phyloP scores from a whole-genome alignment of 2,113 vertebrate species.

The Mastomys coucha region DNA sequence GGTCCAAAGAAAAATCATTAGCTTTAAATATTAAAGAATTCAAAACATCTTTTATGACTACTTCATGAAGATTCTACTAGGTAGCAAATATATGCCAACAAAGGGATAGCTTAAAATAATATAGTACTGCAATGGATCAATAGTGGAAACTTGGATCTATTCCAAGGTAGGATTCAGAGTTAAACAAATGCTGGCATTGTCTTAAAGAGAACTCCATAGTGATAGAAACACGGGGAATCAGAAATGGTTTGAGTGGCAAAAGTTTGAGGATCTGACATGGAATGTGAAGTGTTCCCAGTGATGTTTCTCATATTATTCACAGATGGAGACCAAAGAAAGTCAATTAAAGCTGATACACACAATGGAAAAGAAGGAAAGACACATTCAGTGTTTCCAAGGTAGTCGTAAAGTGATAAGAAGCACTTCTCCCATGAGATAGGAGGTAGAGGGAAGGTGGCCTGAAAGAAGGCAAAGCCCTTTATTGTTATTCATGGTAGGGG shows the following conservation, averaged over 20 bases:
- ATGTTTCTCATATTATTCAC: conserved; percentile 12
- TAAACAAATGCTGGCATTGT: not conserved
- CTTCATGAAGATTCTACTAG: not conserved
- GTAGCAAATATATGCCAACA: not conserved
- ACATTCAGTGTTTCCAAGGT: conserved; percentile 8
- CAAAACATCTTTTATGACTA: not conserved
- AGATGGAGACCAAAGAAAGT: conserved; percentile 1
- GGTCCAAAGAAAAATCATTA: conserved; percentile 5
- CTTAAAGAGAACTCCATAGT: not conserved
- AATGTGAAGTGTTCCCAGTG: not conserved
- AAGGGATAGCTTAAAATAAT: not conserved
- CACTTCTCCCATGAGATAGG: not conserved
- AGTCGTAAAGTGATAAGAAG: not conserved
- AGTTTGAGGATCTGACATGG: not conserved
- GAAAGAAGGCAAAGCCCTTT: not conserved
- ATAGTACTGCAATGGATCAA: not conserved
- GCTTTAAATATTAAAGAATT: conserved; percentile 33
- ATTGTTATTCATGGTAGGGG: not conserved
- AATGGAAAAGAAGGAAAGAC: conserved; percentile 7
- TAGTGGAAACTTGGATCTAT: not conserved
- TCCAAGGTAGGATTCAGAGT: not conserved
- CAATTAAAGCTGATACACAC: not conserved
- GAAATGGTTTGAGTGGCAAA: not conserved
- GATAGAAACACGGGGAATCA: not conserved
- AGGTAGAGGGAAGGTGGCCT: not conserved